phyloP scores from a whole-genome alignment of 2,113 vertebrate genomes.

The Ariopsis seemanni region DNA sequence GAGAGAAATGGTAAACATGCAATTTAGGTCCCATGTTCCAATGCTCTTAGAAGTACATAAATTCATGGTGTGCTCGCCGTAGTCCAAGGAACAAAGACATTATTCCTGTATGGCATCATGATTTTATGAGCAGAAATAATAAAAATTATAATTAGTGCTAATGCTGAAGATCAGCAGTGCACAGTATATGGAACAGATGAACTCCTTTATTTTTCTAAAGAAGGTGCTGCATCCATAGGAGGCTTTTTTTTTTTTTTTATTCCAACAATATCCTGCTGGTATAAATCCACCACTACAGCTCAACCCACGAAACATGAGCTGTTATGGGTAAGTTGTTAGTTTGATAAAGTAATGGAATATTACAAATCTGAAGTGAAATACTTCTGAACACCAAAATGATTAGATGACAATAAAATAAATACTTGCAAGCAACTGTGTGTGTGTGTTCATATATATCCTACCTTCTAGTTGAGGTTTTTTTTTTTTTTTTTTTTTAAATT shows the following conservation, averaged over 20 bases:
- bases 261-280: conserved; percentile 69
- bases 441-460: no score
- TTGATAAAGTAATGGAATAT: not conserved
- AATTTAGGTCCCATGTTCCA: conserved; percentile 20
- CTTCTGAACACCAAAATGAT: not conserved
- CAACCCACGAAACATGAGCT: conserved; percentile 67
- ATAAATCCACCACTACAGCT: conserved; percentile 63
- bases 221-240: conserved; percentile 73
- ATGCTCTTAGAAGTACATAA: conserved; percentile 23
- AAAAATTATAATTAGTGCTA: conserved; percentile 57
- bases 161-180: conserved; percentile 60
- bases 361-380: not conserved
- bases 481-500: no score
- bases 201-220: conserved; percentile 70
- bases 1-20: conserved; percentile 38
- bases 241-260: conserved; percentile 79
- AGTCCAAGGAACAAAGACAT: not conserved
- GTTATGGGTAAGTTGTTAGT: conserved; percentile 68
- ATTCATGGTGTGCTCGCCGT: not conserved
- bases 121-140: conserved; percentile 59
- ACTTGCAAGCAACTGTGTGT: no score
- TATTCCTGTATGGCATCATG: conserved; percentile 52
- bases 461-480: no score
- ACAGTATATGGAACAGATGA: conserved; percentile 68
- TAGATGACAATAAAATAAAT: not conserved